phyloP scores from a whole-genome alignment of 2,888 invertebrate genomes.

The Caenorhabditis virilis region DNA sequence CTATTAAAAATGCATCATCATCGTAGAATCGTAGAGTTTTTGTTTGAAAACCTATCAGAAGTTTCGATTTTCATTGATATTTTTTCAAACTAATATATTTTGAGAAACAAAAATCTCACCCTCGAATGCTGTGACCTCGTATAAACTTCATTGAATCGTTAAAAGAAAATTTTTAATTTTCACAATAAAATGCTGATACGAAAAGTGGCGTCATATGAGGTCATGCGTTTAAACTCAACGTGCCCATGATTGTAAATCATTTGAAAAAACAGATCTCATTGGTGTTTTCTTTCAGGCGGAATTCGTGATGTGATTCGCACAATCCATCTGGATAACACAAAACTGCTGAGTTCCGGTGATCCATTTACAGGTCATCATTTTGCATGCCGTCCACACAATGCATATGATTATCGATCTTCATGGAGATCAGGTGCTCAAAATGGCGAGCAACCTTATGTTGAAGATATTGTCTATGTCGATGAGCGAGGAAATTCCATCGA shows the following conservation, averaged over 20 bases:
- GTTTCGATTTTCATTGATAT: no score
- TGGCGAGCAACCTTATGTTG: not conserved
- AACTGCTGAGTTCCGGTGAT: constrained; percentile 42
- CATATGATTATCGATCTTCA: constrained; percentile 21
- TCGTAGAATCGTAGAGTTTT: no score
- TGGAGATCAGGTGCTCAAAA: constrained; percentile 10
- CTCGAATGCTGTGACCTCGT: not conserved
- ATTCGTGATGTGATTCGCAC: constrained; percentile 50
- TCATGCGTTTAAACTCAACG: no score
- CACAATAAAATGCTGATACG: not conserved
- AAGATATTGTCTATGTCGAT: constrained; percentile 36
- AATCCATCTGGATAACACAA: constrained; percentile 41
- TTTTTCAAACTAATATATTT: no score
- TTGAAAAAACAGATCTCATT: not conserved
- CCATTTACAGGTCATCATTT: constrained; percentile 51
- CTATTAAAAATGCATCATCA: no score
- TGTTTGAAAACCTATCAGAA: no score
- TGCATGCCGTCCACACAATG: constrained; percentile 40
- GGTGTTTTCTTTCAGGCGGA: constrained; percentile 16
- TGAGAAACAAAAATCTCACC: no score
- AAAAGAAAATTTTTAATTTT: not conserved
- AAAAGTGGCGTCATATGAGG: not conserved
- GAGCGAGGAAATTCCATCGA: constrained; percentile 25
- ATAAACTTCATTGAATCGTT: not conserved
- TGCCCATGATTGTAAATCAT: no score